Evolutionary conservation across 2,113 vertebrate species (phyloP), one percentile per base, ranked within the genome.

Genomic region (Anarhynchus alexandrinus): DNA sequence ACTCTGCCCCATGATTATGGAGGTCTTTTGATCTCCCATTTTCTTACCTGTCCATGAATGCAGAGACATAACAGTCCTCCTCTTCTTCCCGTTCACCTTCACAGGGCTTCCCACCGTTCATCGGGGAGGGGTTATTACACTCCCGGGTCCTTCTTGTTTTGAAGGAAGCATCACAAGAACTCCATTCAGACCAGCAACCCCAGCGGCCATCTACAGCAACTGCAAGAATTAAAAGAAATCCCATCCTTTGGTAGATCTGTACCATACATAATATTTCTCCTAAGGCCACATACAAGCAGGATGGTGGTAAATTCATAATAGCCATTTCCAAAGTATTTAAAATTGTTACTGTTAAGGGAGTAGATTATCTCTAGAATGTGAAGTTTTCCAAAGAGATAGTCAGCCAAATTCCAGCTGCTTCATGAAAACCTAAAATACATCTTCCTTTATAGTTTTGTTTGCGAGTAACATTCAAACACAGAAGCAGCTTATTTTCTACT

Each of bases 151-250:
- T 98, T 8, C 91, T 95, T 88, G 82, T 99, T 97, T 95, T 99
- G 90, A 99, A 98, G 52, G 97, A 94, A 45, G 93, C 61, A 9
- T 96, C 94, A 2, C 99, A 99, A 1, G 43, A 2, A 43, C 97
- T 99, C 99, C 99, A 99, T 8, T 97, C 73, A 21, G 98, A 98
- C 99, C 99, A 99, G 96, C 99, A 99, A 66, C 98, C 95, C 99
- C 99, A 99, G 66, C 78, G 97, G 6, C 99, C 99, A 64, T 99
- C 99, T 17, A 99, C 97, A 7, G 76, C 96, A 82, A 97, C 99
- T 99, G 82, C 11, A 90, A 94, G 23, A 82, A 45, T 86, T 7
- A 49, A 30, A 64, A 94, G n/a, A 61, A 69, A 70, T 5, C 23
- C 3, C 10, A 7, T 19, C 2, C 47, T 71, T 82, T 40, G 25